These are phyloP conservation scores for Tenthredo amoena DNA, from an alignment of 2,888 invertebrate species.

Conservation along the genomic window DNA sequence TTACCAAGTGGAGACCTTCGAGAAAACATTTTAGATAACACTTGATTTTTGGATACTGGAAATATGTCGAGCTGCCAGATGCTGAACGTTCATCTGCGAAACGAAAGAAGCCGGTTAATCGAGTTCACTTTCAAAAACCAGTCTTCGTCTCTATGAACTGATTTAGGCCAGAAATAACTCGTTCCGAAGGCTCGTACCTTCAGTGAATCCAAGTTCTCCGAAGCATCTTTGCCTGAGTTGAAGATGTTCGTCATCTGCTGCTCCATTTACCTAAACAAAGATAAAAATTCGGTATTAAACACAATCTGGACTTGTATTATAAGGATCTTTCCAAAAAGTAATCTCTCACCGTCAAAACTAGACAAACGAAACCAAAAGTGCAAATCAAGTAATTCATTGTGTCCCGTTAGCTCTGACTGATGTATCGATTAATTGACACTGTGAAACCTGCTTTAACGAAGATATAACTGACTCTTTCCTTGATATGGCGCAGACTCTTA, in stretches of 20 bases:
- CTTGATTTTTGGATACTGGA: not conserved
- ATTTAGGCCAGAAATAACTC: not conserved
- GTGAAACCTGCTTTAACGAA: not conserved
- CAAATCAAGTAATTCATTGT: not conserved
- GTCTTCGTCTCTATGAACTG: not conserved
- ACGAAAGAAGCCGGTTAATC: not conserved
- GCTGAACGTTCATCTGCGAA: not conserved
- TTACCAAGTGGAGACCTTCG: not conserved
- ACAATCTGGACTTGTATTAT: not conserved
- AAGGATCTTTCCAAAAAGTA: not conserved
- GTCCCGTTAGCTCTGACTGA: not conserved
- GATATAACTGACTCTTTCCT: not conserved
- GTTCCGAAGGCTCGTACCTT: no score
- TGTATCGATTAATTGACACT: not conserved
- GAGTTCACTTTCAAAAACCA: not conserved
- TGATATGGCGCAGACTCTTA: not conserved
- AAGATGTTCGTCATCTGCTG: not conserved
- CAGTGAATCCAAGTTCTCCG: not conserved
- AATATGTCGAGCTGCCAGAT: not conserved
- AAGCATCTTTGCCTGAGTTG: not conserved
- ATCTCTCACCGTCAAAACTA: not conserved
- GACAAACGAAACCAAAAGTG: not conserved
- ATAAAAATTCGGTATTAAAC: not conserved
- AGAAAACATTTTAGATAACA: not conserved
- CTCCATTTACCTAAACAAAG: not conserved